Base-by-base conservation (phyloP, 1,140 invertebrate species). In the Hydropsyche tenuis region DNA sequence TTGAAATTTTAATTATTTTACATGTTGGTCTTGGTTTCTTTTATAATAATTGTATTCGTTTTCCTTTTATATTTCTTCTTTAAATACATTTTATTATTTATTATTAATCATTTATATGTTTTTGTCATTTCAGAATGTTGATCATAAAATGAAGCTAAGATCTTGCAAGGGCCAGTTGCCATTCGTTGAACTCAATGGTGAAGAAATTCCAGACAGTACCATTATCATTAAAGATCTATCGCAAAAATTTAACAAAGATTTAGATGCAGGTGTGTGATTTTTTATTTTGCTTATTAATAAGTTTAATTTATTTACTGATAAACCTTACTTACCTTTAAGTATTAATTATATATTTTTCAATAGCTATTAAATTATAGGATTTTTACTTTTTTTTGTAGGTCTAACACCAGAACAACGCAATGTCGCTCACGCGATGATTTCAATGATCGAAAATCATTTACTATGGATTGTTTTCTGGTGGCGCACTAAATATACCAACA, bases 371-470 rank as follows among this genome's bases (percentile, higher is more conserved):
- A n/a, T n/a, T n/a, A n/a, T n/a, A n/a, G n/a, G n/a, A n/a, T n/a
- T n/a, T 16, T 25, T 25, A 62, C 11, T n/a, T 43, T 74, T 76
- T 77, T 16, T 70, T 73, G 4, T 84, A 80, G 87, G 81, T 45
- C 85, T 98, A 18, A 93, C 90, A 62, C 83, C 90, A 65, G 94
- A 96, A 79, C 95, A 98, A 81, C 91, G 92, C 74, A 94, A 92
- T 78, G 88, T 96, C 9, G 90, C 93, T 7, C 94, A 97, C 83
- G 94, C 95, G n/a, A 95, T 94, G 86, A 94, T 95, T 80, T 94
- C 93, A 23, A 96, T 98, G 95, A 90, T 96, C 78, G 95, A 97
- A 84, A 96, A 96, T 81, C 95, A 97, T 83, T 88, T 96, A 9
- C 90, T 92, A 51, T 96, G 94, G 94, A 93, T 95, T 76, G 89